Evolutionary conservation across 2,888 invertebrate genomes (phyloP).

Genomic region (Sphecodes monilicornis): DNA sequence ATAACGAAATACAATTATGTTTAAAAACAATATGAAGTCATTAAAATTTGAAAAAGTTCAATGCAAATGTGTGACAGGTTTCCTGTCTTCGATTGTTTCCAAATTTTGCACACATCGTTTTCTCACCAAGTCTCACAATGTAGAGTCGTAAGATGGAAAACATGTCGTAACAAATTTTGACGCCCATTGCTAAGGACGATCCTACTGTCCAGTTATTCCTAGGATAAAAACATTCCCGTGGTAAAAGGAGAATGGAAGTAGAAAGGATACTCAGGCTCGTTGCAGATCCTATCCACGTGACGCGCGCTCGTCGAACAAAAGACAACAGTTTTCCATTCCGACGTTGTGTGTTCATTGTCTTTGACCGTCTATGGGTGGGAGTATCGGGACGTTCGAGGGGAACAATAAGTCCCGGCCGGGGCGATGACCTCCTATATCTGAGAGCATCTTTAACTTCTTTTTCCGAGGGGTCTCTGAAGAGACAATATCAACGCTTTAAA

Average conservation of each 20-base stretch:
- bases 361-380: not conserved
- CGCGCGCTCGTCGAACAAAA: constrained; percentile 15
- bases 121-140: too few species aligned
- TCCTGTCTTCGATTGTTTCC: too few species aligned
- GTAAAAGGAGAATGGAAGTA: not conserved
- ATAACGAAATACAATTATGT: too few species aligned
- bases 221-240: not conserved
- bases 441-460: constrained; percentile 2
- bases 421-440: not conserved
- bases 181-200: too few species aligned
- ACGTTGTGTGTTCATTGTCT: constrained; percentile 17
- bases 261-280: not conserved
- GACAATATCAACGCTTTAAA: not conserved
- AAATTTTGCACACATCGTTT: too few species aligned
- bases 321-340: constrained; percentile 8
- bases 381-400: constrained; percentile 11
- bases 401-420: constrained; percentile 14
- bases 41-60: too few species aligned
- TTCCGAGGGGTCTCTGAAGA: not conserved
- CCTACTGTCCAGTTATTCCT: not conserved
- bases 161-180: too few species aligned
- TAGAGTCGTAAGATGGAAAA: too few species aligned
- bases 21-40: too few species aligned
- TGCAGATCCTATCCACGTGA: not conserved
- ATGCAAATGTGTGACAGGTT: too few species aligned